Conservation (phyloP, 2,888 invertebrate genomes). For the Drosophila quasianomalipes region DNA sequence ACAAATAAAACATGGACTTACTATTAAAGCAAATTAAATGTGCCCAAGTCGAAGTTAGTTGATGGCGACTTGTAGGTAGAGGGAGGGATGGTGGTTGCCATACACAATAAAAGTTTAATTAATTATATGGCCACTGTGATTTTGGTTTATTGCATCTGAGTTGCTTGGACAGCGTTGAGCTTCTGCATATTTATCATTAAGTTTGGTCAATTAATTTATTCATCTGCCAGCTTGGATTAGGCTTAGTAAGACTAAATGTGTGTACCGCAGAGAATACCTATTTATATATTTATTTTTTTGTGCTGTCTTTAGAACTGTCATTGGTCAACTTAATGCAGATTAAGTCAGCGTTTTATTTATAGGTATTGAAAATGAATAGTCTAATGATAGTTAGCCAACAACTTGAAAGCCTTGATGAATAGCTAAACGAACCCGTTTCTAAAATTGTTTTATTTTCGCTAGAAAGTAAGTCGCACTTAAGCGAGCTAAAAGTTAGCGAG, state of each 20-base stretch:
- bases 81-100: slow-evolving; percentile 21
- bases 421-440: not conserved
- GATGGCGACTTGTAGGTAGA: not conserved
- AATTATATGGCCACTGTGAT: slow-evolving; percentile 69
- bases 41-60: slow-evolving; percentile 18
- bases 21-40: slow-evolving; percentile 83
- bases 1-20: slow-evolving; percentile 75
- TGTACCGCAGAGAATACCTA: not conserved
- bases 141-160: slow-evolving; percentile 57
- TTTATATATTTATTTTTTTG: not conserved
- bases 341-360: slow-evolving; percentile 1
- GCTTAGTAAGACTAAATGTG: not conserved
- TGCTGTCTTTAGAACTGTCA: not conserved
- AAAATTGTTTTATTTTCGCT: not conserved
- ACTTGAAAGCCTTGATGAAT: not conserved
- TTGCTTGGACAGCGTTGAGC: not conserved
- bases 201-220: slow-evolving; percentile 62
- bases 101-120: slow-evolving; percentile 75
- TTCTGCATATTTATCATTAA: slow-evolving; percentile 60
- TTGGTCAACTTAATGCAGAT: not conserved
- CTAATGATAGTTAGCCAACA: not conserved
- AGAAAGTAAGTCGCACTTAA: not conserved
- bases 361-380: not conserved
- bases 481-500: not conserved
- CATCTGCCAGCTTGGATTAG: slow-evolving; percentile 32